These are phyloP conservation scores for Enteromius afrohamiltoni DNA, from an alignment of 2,797 vertebrate species.

Conservation along the genomic window DNA sequence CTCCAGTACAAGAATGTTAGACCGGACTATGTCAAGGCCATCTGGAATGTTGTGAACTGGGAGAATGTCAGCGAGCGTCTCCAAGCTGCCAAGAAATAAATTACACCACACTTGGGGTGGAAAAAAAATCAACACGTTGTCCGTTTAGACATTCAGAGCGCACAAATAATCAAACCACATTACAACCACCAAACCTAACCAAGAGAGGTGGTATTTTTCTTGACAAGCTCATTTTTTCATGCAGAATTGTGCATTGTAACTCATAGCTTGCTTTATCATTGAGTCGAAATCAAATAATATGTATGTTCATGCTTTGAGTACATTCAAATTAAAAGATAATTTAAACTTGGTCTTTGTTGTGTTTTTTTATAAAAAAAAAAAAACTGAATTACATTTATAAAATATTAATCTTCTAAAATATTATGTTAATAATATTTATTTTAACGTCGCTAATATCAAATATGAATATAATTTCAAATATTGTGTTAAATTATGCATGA, in stretches of 20 bases:
- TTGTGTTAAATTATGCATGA: neutral
- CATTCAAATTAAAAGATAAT: constrained; percentile 55
- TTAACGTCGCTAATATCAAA: neutral
- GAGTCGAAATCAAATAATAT: neutral
- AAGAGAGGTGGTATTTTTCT: neutral
- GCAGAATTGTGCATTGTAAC: neutral
- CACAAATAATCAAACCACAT: constrained; percentile 19
- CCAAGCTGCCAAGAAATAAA: constrained; percentile 82
- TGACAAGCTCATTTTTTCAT: neutral
- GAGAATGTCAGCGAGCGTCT: constrained; percentile 91
- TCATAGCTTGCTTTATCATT: neutral
- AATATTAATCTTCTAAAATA: neutral
- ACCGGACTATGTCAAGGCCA: constrained; percentile 96
- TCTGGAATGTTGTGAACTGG: constrained; percentile 98
- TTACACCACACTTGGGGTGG: neutral
- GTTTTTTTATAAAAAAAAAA: constrained; percentile 30
- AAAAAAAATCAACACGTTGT: neutral
- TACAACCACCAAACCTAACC: neutral
- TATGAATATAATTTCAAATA: neutral
- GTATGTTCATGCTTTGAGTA: constrained; percentile 21
- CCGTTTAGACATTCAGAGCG: neutral
- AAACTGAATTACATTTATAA: neutral
- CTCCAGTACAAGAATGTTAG: constrained; percentile 98
- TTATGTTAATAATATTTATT: neutral
- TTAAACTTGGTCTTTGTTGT: constrained; percentile 32